These are phyloP conservation scores for Epinephelus awoara DNA, from an alignment of 2,797 vertebrate genomes.

Conservation along the genomic window DNA sequence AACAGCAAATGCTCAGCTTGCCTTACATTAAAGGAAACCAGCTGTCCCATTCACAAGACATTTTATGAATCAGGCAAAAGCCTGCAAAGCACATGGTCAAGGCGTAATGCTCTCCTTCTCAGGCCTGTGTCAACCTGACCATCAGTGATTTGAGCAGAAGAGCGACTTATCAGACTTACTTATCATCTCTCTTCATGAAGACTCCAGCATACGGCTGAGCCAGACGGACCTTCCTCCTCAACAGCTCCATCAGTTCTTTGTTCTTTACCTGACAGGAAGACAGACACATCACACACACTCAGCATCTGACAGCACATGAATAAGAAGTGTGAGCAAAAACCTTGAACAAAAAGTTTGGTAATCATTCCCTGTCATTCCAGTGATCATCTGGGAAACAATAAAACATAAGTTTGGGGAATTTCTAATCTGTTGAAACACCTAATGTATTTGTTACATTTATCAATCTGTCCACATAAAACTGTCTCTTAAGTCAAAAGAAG, in stretches of 20 bases:
- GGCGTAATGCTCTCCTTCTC: neutral
- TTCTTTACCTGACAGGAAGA: conserved; percentile 91
- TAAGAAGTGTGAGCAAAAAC: too few species aligned
- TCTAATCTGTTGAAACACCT: too few species aligned
- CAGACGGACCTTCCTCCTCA: conserved; percentile 95
- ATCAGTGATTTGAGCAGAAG: neutral
- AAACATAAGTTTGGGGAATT: neutral
- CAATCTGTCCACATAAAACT: neutral
- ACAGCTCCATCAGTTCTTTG: conserved; percentile 92
- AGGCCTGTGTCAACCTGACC: neutral
- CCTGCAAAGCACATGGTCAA: neutral
- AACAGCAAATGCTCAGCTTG: neutral
- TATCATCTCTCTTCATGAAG: conserved; percentile 95
- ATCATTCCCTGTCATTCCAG: neutral
- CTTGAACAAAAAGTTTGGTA: neutral
- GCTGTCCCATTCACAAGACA: neutral
- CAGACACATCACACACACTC: neutral
- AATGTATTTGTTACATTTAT: neutral
- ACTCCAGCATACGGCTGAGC: conserved; percentile 97
- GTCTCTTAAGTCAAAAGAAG: neutral
- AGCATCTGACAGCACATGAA: too few species aligned
- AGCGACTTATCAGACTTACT: conserved; percentile 78
- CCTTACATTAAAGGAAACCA: neutral
- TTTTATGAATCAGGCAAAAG: neutral
- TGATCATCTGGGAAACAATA: neutral